Evolutionary conservation across 2,113 vertebrate species (phyloP), one percentile per base, ranked within the genome.

Genomic region (Onychostoma macrolepis): DNA sequence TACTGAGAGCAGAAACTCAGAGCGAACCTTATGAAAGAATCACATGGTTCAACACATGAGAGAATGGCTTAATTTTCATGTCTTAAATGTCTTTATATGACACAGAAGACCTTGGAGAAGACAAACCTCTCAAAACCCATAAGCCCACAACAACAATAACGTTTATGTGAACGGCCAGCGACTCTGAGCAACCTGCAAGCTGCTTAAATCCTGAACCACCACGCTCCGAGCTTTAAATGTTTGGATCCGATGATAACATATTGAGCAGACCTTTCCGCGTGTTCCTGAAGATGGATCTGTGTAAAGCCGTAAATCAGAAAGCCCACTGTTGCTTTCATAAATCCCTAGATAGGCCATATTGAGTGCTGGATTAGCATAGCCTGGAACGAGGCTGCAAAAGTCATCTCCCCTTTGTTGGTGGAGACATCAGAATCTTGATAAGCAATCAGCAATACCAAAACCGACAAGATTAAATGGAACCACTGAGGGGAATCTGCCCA

Each of bases 371-470:
- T 91, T 89, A 87, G 36, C 80, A 76, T 74, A 72, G 84, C 79
- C 75, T 79, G 80, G 41, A 86, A 77, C 69, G 33, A 85, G 81
- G 87, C 53, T 17, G 85, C 84, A 86, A 89, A 83, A 81, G 87
- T 79, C 84, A 86, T 87, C 83, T 77, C 80, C 69, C 13, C 56
- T 85, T 87, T 91, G 89, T 91, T 89, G 84, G 76, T 88, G 81
- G 87, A 90, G 76, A 77, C 81, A 72, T 83, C 63, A 71, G 38
- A 15, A 75, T 86, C 84, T 65, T 71, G 89, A 91, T 90, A 89
- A 89, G 90, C 87, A 89, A 89, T 91, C 89, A 86, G 89, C 50
- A 83, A 86, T 88, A 84, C 45, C 72, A 56, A 88, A 89, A 90
- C 65, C 50, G 81, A 91, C 87, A 82, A 91, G 90, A 91, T 88